Evolutionary conservation across 2,797 vertebrate species (phyloP).

Genomic region (Poecilia gillii): DNA sequence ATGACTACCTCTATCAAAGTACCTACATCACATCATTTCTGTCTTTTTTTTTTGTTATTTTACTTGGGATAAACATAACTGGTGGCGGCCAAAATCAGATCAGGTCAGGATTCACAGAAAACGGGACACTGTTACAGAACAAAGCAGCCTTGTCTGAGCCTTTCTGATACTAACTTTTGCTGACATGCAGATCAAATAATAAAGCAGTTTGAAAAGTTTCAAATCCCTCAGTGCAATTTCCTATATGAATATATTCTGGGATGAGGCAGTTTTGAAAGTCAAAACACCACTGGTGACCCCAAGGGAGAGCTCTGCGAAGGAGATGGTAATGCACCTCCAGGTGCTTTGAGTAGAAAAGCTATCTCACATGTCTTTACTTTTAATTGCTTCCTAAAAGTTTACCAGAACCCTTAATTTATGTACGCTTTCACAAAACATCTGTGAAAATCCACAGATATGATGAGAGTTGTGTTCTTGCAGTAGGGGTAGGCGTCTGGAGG

Average conservation of each 20-base stretch:
- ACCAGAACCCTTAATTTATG: neutral
- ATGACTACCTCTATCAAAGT: neutral
- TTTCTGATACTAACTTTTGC: neutral
- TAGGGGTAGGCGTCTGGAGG: neutral
- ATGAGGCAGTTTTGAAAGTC: neutral
- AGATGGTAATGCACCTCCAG: neutral
- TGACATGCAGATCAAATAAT: neutral
- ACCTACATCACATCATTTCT: neutral
- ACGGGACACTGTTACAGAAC: neutral
- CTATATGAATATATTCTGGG: neutral
- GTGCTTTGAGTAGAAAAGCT: neutral
- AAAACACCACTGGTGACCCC: neutral
- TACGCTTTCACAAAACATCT: too few species aligned
- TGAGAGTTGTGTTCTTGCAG: neutral
- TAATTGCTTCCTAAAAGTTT: neutral
- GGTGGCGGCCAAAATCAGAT: neutral
- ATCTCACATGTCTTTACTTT: neutral
- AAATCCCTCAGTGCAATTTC: neutral
- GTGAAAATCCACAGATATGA: neutral
- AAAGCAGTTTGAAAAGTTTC: neutral
- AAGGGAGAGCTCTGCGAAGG: neutral
- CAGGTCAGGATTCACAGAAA: neutral
- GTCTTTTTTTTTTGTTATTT: neutral
- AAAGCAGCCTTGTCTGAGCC: neutral
- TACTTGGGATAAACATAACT: neutral